phyloP scores from a whole-genome alignment of 2,113 vertebrate species.

The Corythornis madagascariensis region DNA sequence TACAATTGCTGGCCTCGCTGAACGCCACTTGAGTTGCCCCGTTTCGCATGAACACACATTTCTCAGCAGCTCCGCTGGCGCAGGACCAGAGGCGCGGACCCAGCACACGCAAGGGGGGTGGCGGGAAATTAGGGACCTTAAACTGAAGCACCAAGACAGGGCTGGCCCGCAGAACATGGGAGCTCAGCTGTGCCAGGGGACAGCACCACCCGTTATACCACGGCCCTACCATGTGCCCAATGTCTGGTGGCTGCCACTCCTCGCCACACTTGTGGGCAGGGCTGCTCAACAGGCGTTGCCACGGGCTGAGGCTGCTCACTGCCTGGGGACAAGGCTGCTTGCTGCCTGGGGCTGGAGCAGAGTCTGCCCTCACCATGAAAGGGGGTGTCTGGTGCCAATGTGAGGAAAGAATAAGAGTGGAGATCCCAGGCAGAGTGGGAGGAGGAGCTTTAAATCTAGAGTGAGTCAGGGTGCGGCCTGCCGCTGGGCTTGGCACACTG shows the following conservation, averaged over 20 bases:
- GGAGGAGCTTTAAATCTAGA: accelerated
- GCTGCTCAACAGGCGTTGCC: background rate
- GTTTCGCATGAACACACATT: background rate
- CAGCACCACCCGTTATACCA: accelerated
- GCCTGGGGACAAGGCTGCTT: too few relatives aligned
- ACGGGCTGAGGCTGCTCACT: too few relatives aligned
- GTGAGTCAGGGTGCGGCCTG: background rate
- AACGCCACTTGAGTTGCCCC: background rate
- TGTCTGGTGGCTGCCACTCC: too few relatives aligned
- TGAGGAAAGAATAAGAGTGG: background rate
- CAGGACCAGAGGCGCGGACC: background rate
- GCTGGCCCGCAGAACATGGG: background rate
- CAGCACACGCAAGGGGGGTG: accelerated
- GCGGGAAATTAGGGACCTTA: background rate
- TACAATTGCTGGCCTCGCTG: background rate
- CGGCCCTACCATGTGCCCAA: accelerated
- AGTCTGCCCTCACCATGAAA: background rate
- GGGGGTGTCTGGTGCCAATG: background rate
- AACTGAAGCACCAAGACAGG: accelerated
- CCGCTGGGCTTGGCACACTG: accelerated
- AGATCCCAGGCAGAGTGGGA: background rate
- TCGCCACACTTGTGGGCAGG: background rate
- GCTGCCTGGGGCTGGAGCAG: too few relatives aligned
- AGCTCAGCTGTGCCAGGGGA: background rate
- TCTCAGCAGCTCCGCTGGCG: background rate